Conservation (phyloP, 2,888 invertebrate genomes). For the Acanthoscelides obtectus region DNA sequence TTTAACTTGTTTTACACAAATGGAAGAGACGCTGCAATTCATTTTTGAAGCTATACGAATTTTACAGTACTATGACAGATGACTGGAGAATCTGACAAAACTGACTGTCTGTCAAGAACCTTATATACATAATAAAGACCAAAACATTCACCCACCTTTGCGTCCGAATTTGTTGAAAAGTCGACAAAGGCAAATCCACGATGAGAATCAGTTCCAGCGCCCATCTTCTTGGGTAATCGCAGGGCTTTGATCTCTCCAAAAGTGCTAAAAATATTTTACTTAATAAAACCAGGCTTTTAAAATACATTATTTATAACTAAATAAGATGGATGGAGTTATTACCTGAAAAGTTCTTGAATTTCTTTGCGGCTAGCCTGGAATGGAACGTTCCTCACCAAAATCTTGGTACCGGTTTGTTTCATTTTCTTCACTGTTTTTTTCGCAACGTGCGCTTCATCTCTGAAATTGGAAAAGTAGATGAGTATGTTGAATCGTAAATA, state of each 20-base stretch:
- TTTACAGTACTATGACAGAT: too few species aligned
- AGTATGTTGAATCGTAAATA: too few species aligned
- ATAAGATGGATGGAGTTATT: slow-evolving; percentile 23
- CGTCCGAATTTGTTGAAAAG: slow-evolving; percentile 81
- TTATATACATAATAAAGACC: neutral
- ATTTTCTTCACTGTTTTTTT: slow-evolving; percentile 58
- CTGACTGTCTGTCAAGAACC: too few species aligned
- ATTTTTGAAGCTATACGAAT: too few species aligned
- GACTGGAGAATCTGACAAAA: too few species aligned
- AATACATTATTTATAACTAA: slow-evolving; percentile 1
- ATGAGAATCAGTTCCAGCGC: slow-evolving; percentile 65
- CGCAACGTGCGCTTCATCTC: slow-evolving; percentile 56
- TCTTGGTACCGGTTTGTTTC: slow-evolving; percentile 76
- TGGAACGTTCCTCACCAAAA: slow-evolving; percentile 90
- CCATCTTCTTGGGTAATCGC: slow-evolving; percentile 84
- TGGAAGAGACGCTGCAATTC: too few species aligned
- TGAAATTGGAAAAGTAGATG: slow-evolving; percentile 42
- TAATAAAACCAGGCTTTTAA: neutral
- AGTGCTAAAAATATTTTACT: slow-evolving; percentile 54
- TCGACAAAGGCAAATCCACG: slow-evolving; percentile 98
- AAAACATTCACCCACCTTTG: slow-evolving; percentile 62
- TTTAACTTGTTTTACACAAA: too few species aligned
- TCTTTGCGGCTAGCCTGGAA: slow-evolving; percentile 88
- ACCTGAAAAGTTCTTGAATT: slow-evolving; percentile 86
- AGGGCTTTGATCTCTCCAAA: slow-evolving; percentile 92